Evolutionary conservation across 35 echinoderm and acorn worm genomes (phyloP).

Genomic region (Apostichopus parvimensis): DNA sequence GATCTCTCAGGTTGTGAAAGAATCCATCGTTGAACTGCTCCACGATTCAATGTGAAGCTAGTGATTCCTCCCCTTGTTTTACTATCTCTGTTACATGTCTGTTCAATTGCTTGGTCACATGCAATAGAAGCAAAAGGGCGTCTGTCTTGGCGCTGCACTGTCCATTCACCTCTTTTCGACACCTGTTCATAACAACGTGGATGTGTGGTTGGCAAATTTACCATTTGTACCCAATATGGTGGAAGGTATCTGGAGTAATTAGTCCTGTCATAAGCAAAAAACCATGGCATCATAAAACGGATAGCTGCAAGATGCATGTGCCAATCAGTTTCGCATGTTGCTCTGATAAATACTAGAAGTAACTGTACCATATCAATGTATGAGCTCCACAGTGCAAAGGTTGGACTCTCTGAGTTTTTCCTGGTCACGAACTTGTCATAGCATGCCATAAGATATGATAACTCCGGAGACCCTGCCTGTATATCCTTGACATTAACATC

Average conservation of each 20-base stretch:
- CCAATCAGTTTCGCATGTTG: constrained; percentile 68
- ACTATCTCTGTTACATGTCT: constrained; percentile 68
- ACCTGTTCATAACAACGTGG: constrained; percentile 5
- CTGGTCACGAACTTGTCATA: background rate
- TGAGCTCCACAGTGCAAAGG: constrained; percentile 30
- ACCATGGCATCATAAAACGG: constrained; percentile 12
- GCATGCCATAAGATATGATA: background rate
- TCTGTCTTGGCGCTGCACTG: constrained; percentile 34
- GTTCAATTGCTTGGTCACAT: constrained; percentile 67
- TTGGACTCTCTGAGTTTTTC: background rate
- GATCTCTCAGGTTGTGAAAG: background rate
- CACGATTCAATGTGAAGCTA: background rate
- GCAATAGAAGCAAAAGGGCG: constrained; percentile 50
- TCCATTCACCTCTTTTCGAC: background rate
- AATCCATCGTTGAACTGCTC: background rate
- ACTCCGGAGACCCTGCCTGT: background rate
- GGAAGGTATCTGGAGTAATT: constrained; percentile 25
- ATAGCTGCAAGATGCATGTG: constrained; percentile 66
- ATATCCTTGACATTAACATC: background rate
- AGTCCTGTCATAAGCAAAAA: constrained; percentile 31
- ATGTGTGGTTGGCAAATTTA: background rate
- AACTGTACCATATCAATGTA: constrained; percentile 43
- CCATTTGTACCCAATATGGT: constrained; percentile 26
- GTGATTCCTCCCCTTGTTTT: constrained; percentile 64
- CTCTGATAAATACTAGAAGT: constrained; percentile 44